A percentile compares a stretch with the other conserved stretches of the same genome.
Evolutionary conservation across 2,888 invertebrate genomes (phyloP).

Genomic region (Eutolmus rufibarbis): DNA sequence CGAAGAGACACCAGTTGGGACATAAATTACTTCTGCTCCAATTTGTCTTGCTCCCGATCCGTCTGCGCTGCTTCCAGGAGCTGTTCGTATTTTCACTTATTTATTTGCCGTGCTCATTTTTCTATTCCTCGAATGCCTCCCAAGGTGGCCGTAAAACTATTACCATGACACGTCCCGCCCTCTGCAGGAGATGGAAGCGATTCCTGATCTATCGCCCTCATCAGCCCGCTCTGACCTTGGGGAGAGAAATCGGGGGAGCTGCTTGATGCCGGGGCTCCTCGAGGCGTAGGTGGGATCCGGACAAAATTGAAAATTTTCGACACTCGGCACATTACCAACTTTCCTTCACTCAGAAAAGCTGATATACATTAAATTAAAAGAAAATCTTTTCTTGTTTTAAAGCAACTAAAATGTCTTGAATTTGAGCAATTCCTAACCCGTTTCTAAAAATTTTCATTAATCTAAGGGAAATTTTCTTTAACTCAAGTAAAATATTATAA

Average conservation of each 20-base stretch:
- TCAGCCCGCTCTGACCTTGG: background rate
- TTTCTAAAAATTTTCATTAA: too few relatives aligned
- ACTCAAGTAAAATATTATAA: too few relatives aligned
- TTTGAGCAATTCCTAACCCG: too few relatives aligned
- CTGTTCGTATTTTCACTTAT: slow-evolving; percentile 25
- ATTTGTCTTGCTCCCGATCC: slow-evolving; percentile 41
- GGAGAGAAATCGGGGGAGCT: background rate
- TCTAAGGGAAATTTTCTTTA: too few relatives aligned
- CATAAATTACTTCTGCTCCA: slow-evolving; percentile 37
- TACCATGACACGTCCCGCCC: slow-evolving; percentile 39
- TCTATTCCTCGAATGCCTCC: slow-evolving; percentile 41
- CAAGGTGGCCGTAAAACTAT: slow-evolving; percentile 47
- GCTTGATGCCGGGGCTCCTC: background rate
- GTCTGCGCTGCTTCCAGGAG: slow-evolving; percentile 4
- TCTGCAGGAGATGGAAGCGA: background rate
- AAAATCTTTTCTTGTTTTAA: too few relatives aligned
- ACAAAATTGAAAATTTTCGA: background rate
- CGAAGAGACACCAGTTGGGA: slow-evolving; percentile 28
- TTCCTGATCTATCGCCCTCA: background rate
- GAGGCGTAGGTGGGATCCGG: background rate
- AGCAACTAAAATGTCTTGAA: too few relatives aligned
- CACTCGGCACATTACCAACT: background rate
- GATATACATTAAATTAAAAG: too few relatives aligned
- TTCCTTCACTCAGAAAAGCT: too few relatives aligned
- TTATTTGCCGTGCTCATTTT: slow-evolving; percentile 41